These are phyloP conservation scores for Luperina testacea DNA, from an alignment of 2,888 invertebrate species.

Conservation along the genomic window DNA sequence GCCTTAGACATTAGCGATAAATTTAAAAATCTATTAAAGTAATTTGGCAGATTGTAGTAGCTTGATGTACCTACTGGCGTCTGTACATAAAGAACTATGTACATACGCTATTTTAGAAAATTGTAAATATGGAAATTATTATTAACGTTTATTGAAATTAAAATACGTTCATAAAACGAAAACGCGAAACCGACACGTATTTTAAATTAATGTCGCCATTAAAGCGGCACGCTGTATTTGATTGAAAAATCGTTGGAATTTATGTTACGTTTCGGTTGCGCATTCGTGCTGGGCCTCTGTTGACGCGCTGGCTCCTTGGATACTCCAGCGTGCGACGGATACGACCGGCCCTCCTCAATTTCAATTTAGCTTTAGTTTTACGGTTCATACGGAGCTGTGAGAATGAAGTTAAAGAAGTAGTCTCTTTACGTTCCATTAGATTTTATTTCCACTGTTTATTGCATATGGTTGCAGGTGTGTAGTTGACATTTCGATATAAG, in stretches of 20 bases:
- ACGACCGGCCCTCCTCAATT: constrained; percentile 40
- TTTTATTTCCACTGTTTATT: constrained; percentile 31
- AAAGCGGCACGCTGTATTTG: neutral
- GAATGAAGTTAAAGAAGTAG: constrained; percentile 38
- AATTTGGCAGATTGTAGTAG: too few species aligned
- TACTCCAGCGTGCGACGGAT: neutral
- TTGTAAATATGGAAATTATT: too few species aligned
- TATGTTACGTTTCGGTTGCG: neutral
- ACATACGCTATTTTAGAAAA: too few species aligned
- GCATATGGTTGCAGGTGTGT: constrained; percentile 1
- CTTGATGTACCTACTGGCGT: too few species aligned
- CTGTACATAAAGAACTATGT: too few species aligned
- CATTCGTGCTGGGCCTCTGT: neutral
- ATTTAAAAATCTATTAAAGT: too few species aligned
- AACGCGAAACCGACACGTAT: neutral
- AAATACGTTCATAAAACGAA: neutral
- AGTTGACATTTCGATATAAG: neutral
- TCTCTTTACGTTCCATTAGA: constrained; percentile 39
- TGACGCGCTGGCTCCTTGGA: neutral
- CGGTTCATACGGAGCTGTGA: constrained; percentile 12
- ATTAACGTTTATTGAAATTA: neutral
- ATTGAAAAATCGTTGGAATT: neutral
- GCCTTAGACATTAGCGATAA: too few species aligned
- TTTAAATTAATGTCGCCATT: neutral
- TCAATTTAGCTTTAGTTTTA: constrained; percentile 52